Evolutionary conservation across 1,140 invertebrate genomes (phyloP), one percentile per base, ranked within the genome.

Genomic region (Penaeus chinensis): DNA sequence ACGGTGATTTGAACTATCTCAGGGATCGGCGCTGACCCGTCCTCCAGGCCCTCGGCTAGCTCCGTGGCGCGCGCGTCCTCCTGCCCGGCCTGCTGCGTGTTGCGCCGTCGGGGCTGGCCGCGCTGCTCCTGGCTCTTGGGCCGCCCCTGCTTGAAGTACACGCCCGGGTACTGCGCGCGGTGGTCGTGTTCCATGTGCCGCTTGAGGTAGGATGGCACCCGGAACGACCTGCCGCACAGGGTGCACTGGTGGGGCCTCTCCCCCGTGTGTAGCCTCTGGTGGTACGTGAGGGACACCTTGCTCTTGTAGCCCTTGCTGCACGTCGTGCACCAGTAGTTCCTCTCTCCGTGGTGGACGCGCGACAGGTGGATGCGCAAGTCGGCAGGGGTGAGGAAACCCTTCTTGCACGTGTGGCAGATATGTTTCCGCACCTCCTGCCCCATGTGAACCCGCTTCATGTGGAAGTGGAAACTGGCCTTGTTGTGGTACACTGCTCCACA

Each of bases 221-320:
- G 80, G 69, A 90, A 90, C 37, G 89, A 74, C 54, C 82, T 62
- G 18, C 83, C 60, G 83, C 89, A 90, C 62, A 88, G 66, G 22
- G 82, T 82, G 32, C 89, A 90, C 27, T 82, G 71, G 65, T 90
- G 89, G 7, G 89, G 89, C 60, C 82, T 85, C 60, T 85, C 82
- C 2, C 89, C 89, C 24, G 89, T 90, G 82, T 90, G 89, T 18
- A 87, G 76, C 42, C 89, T 77, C 60, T 84, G 54, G 74, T 90
- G 89, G 71, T 86, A 85, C n/a, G 83, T 88, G 27, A 90, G 63
- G n/a, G 86, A 90, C 8, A 88, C 87, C 62, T 79, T 85, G 65
- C 86, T 88, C n/a, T 88, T 86, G 65, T 88, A 90, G 47, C 83
- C 86, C 54, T 90, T 90, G 42, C 88, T 87, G 77, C 89, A 90